phyloP scores from a whole-genome alignment of 2,888 invertebrate species.

The Resseliella maxima region DNA sequence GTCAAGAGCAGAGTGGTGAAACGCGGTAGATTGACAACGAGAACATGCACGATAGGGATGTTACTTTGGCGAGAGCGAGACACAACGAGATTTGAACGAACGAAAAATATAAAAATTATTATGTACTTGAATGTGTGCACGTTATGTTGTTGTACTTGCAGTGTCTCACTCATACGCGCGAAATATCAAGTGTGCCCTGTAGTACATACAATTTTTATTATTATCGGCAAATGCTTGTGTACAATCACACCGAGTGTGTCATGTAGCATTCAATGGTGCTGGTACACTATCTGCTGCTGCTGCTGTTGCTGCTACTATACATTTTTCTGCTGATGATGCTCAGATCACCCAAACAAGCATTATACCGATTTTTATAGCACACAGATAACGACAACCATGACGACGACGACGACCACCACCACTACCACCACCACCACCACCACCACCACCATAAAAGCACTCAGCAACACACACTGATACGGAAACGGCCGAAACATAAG shows the following conservation, averaged over 20 bases:
- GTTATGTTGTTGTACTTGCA: conserved; percentile 23
- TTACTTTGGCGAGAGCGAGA: neutral
- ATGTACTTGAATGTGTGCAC: conserved; percentile 54
- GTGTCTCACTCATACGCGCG: conserved; percentile 45
- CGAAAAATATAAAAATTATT: conserved; percentile 34
- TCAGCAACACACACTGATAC: conserved; percentile 41
- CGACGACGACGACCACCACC: too few relatives aligned
- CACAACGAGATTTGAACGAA: neutral
- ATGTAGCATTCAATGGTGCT: conserved; percentile 24
- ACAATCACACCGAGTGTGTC: conserved; percentile 46
- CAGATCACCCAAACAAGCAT: conserved; percentile 53
- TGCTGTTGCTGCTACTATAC: neutral
- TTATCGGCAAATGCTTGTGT: conserved; percentile 51
- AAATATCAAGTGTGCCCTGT: conserved; percentile 41
- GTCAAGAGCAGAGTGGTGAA: conserved; percentile 30
- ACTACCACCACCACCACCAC: neutral
- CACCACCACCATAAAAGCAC: neutral
- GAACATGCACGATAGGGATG: neutral
- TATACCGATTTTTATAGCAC: conserved; percentile 45
- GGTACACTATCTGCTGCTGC: neutral
- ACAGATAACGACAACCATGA: conserved; percentile 22
- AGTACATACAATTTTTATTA: conserved; percentile 49
- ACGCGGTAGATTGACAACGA: conserved; percentile 45
- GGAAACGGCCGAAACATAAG: conserved; percentile 39
- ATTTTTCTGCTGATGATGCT: conserved; percentile 44